Percentiles rank a stretch among this genome's conserved stretches.
Evolutionary conservation across 2,797 vertebrate genomes (phyloP).

Genomic region (Pangasius mekongensis): DNA sequence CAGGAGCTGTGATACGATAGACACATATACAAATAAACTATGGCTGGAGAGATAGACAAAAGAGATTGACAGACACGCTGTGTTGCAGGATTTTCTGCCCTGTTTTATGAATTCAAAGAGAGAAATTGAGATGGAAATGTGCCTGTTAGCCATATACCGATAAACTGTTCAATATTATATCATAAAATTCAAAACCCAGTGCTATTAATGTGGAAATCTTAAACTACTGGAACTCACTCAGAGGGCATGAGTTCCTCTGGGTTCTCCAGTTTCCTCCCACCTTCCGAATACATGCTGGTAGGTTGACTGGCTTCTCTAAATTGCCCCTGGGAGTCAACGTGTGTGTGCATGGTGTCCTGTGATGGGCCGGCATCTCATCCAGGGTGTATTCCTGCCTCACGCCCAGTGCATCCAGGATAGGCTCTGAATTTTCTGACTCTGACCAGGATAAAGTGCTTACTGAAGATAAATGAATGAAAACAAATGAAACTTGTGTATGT

Average conservation of each 20-base stretch:
- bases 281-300: neutral
- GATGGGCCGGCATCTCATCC: neutral
- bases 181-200: neutral
- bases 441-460: neutral
- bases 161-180: neutral
- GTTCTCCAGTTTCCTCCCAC: neutral
- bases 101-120: neutral
- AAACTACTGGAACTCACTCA: neutral
- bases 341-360: neutral
- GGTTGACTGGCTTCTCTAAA: neutral
- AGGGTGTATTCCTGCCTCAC: neutral
- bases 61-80: neutral
- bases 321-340: neutral
- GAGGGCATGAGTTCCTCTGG: neutral
- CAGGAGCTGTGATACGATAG: neutral
- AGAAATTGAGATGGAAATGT: neutral
- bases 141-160: neutral
- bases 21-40: conserved; percentile 7
- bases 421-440: neutral
- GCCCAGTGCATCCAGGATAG: neutral
- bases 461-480: neutral
- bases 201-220: neutral
- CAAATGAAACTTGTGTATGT: neutral
- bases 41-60: neutral
- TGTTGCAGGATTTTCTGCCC: neutral